A percentile compares a stretch with the other conserved stretches of the same genome.
phyloP scores from a whole-genome alignment of 2,888 invertebrate species.

The Vesta saturnalis region DNA sequence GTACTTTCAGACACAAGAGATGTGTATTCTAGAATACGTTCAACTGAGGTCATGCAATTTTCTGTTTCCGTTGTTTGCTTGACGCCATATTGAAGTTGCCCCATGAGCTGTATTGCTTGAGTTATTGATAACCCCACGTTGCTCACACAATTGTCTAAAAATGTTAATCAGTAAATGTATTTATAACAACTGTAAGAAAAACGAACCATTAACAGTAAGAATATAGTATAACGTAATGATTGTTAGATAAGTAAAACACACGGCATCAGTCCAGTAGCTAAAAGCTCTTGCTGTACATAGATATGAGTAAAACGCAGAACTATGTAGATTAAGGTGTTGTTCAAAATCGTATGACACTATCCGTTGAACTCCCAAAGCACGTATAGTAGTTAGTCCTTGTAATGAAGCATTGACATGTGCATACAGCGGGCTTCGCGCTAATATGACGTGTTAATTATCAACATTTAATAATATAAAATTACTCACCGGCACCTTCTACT shows the following conservation, averaged over 20 bases:
- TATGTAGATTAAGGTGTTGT: conserved; percentile 62
- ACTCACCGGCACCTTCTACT: conserved; percentile 65
- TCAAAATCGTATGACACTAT: conserved; percentile 78
- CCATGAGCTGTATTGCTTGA: conserved; percentile 80
- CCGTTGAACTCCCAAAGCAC: conserved; percentile 78
- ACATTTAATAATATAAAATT: conserved; percentile 11
- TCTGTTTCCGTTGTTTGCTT: conserved; percentile 88
- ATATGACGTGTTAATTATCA: conserved; percentile 62
- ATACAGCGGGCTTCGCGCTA: conserved; percentile 73
- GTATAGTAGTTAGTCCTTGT: conserved; percentile 84
- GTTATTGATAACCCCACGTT: conserved; percentile 83
- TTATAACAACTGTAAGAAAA: not conserved
- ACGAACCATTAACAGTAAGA: not conserved
- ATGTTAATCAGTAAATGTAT: not conserved
- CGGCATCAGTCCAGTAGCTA: not conserved
- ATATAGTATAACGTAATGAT: not conserved
- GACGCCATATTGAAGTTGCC: conserved; percentile 70
- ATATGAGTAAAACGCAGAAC: not conserved
- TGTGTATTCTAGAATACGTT: conserved; percentile 83
- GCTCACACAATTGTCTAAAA: conserved; percentile 69
- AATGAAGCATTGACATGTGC: conserved; percentile 85
- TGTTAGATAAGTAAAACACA: not conserved
- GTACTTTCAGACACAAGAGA: conserved; percentile 76
- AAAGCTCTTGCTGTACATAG: not conserved
- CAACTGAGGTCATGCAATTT: conserved; percentile 90